Evolutionary conservation across 1,140 invertebrate species (phyloP).

Genomic region (Lepidurus apus): DNA sequence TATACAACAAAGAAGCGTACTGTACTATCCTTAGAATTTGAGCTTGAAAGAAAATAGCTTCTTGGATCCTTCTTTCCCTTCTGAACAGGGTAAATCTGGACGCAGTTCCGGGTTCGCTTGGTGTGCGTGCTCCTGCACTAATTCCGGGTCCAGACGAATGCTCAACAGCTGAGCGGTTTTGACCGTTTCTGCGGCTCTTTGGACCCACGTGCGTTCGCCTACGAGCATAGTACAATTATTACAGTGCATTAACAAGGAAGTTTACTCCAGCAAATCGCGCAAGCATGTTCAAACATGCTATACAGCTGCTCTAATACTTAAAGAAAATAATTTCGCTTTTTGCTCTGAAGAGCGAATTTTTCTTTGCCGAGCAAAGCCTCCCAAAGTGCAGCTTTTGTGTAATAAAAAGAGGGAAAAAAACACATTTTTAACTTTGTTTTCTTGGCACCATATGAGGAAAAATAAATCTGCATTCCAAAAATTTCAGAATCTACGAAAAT

Average conservation of each 20-base stretch:
- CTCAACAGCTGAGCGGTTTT: conserved; percentile 12
- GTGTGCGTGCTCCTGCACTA: conserved; percentile 5
- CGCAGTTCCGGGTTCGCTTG: neutral
- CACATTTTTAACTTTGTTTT: too few relatives aligned
- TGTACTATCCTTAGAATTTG: neutral
- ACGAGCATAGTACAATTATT: neutral
- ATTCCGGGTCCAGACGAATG: neutral
- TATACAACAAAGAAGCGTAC: neutral
- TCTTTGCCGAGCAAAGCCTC: too few relatives aligned
- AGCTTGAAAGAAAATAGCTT: neutral
- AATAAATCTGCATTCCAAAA: too few relatives aligned
- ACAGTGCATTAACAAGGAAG: neutral
- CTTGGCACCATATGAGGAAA: too few relatives aligned
- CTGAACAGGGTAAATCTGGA: neutral
- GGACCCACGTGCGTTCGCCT: conserved; percentile 9
- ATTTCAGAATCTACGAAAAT: too few relatives aligned
- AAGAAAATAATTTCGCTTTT: too few relatives aligned
- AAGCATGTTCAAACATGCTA: neutral
- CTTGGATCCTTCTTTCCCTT: neutral
- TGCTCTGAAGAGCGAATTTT: too few relatives aligned
- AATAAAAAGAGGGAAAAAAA: too few relatives aligned
- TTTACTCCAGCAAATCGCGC: neutral
- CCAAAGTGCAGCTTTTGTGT: too few relatives aligned
- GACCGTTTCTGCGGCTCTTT: neutral
- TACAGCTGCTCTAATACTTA: neutral